Evolutionary conservation across 1,140 invertebrate genomes (phyloP).

Genomic region (Drosophila bifasciata): DNA sequence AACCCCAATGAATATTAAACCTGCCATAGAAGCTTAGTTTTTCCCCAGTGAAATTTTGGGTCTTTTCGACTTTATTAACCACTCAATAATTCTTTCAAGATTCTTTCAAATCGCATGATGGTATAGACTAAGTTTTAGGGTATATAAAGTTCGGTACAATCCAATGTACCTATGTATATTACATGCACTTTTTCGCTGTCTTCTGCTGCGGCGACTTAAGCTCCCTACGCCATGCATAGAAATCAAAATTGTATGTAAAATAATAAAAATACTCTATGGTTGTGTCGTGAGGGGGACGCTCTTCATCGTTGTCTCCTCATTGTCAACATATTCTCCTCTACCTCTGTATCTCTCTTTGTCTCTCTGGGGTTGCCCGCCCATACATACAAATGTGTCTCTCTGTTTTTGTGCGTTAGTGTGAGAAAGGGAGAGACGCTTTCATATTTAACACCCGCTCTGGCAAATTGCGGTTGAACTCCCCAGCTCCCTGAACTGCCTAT

Average conservation of each 20-base stretch:
- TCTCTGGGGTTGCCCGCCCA: no score
- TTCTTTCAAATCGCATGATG: no score
- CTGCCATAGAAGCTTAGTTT: no score
- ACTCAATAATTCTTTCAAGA: no score
- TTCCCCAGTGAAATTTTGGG: no score
- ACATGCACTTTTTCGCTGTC: slow-evolving; percentile 7
- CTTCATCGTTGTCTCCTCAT: slow-evolving; percentile 11
- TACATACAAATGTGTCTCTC: neutral
- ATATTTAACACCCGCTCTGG: slow-evolving; percentile 20
- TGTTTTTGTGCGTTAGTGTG: neutral
- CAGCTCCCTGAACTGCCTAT: slow-evolving; percentile 22
- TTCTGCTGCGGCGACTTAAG: slow-evolving; percentile 19
- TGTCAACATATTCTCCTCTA: slow-evolving; percentile 20
- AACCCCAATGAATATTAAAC: no score
- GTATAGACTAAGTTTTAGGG: no score
- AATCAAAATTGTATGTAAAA: slow-evolving; percentile 61
- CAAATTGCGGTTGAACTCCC: neutral
- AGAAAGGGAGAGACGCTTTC: slow-evolving; percentile 28
- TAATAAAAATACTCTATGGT: slow-evolving; percentile 45
- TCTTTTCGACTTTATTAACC: no score
- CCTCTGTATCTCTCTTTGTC: slow-evolving; percentile 21
- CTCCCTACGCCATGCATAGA: slow-evolving; percentile 55
- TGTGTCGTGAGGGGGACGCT: slow-evolving; percentile 26
- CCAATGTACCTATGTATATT: no score
- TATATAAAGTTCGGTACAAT: neutral